Base-by-base conservation (phyloP, 2,888 invertebrate genomes). In the Drosophila pseudotalamancana region DNA sequence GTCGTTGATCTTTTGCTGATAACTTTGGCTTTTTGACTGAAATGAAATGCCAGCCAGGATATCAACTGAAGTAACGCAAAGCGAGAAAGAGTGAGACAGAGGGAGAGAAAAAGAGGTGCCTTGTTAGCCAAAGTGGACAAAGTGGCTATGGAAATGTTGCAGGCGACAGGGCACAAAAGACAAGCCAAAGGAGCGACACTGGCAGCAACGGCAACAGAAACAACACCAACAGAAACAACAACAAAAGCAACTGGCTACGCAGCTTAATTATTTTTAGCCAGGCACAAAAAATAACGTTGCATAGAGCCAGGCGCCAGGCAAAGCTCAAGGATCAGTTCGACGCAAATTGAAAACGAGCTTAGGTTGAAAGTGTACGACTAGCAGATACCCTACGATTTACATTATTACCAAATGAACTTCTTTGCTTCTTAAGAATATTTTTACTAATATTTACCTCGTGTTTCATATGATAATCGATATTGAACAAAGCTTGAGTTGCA, bases 1-100 rank as follows among this genome's bases (percentile, higher is more conserved):
- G 77, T 59, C 70, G 84, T 86, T 88, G 88, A 87, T 88, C 88
- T 88, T 88, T 83, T 86, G 64, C 88, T 87, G 88, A 88, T 87
- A 87, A 69, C 70, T 88, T 80, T 74, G 73, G 72, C 83, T 79
- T 79, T 77, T 74, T 75, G 62, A 72, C 3, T 32, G 23, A 51
- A n/a, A 23, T 39, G 8, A 40, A 40, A 32, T 29, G 55, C 48
- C 37, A 23, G 27, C 39, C 19, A 27, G 34, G 18, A 35, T 18
- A 35, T 23, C 23, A 48, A 8, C 32, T 5, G 9, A 4, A n/a
- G 16, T n/a, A n/a, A n/a, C n/a, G 1, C 18, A 43, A 12, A 40
- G 21, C 19, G 16, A 32, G 23, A 18, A 18, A 8, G 16, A 16
- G 42, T 16, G 49, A 27, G 14, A 19, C 21, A 12, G 31, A 23